A percentile compares a stretch with the other conserved stretches of the same genome.
Evolutionary conservation across 2,797 vertebrate genomes (phyloP).

Genomic region (Hafferia zeledoni): DNA sequence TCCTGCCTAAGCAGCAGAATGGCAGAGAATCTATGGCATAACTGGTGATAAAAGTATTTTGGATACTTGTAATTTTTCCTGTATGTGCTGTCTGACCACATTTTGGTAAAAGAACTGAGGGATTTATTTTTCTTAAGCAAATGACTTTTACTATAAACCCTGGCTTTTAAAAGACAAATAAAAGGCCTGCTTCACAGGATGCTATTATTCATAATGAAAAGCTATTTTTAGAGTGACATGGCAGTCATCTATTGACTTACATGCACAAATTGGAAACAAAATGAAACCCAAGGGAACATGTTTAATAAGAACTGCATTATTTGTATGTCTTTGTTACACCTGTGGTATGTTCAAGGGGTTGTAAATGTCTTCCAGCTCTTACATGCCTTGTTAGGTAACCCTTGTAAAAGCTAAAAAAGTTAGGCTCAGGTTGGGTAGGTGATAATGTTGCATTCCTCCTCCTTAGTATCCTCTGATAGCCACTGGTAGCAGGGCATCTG

Average conservation of each 20-base stretch:
- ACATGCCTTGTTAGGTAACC: neutral
- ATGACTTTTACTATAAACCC: neutral
- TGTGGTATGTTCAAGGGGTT: neutral
- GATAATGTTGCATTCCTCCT: neutral
- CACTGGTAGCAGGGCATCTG: neutral
- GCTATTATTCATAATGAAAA: neutral
- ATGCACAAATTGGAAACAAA: neutral
- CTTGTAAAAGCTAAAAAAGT: neutral
- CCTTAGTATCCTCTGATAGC: neutral
- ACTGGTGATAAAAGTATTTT: neutral
- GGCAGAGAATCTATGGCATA: neutral
- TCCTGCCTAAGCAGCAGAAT: neutral
- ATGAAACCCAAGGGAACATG: neutral
- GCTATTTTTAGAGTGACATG: neutral
- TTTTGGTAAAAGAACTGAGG: neutral
- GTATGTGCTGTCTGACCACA: neutral
- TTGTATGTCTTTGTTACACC: neutral
- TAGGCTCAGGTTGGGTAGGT: neutral
- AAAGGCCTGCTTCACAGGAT: neutral
- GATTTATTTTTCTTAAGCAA: neutral
- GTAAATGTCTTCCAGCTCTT: neutral
- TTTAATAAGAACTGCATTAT: neutral
- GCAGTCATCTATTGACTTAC: neutral
- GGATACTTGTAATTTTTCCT: neutral
- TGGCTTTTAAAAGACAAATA: neutral